Base-by-base conservation (phyloP, 1,140 invertebrate genomes). In the Drosophila erecta region DNA sequence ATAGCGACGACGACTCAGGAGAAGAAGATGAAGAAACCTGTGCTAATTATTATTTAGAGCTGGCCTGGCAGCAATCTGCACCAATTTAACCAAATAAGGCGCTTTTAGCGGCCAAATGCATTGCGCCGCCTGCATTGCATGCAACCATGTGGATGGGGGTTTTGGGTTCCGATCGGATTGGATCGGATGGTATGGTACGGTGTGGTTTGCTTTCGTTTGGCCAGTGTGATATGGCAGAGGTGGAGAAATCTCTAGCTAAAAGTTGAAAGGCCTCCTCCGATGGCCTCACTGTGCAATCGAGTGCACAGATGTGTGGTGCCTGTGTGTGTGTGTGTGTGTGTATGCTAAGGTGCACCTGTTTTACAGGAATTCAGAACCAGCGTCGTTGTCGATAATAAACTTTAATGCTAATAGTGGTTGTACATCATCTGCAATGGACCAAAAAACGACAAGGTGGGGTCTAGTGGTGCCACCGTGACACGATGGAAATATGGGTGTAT, bases 41-140 rank as follows among this genome's bases (percentile, higher is more conserved):
- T 90, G 85, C 85, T 90, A 90, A 90, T 90, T 90, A 90, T 90
- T 90, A 90, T 90, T 90, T 89, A 90, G 85, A 85, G 85, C 85
- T 84, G 73, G 76, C 81, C 75, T 69, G 69, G 58, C 84, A 71
- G 75, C 85, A 90, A 89, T 89, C 84, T 89, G 85, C 85, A 89
- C 84, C 84, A 89, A 89, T 89, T 89, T 89, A 89, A 90, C 84
- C 84, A 90, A 89, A 89, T 89, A 89, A 89, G 84, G 84, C 85
- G 80, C 84, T 90, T 89, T 89, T 84, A 89, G 79, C 84, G 84
- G 84, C 79, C 80, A 86, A 85, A 85, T 85, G 73, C 81, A 81
- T 72, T 70, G 64, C 62, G 22, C 56, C 43, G 50, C 40, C 41
- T 43, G 38, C 38, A 40, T 66, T 74, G 85, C 84, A 89, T 89